Evolutionary conservation across 1,140 invertebrate genomes (phyloP).

Genomic region (Drosophila sproati): DNA sequence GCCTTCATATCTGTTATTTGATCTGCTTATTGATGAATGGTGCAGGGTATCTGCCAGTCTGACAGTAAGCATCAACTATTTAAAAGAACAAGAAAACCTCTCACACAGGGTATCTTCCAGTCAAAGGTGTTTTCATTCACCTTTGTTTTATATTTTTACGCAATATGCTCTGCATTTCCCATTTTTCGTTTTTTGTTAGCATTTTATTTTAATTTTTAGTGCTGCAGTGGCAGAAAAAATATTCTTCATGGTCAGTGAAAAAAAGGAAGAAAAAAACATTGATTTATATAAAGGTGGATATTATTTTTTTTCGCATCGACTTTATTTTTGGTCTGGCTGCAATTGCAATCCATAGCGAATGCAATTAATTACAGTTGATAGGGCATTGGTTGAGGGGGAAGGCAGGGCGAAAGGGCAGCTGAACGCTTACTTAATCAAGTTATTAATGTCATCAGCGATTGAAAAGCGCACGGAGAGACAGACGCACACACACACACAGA

Average conservation of each 20-base stretch:
- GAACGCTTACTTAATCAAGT: conserved; percentile 52
- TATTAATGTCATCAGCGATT: conserved; percentile 61
- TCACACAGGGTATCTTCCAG: no score
- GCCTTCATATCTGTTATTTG: no score
- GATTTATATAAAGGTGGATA: conserved; percentile 45
- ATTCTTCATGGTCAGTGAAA: conserved; percentile 16
- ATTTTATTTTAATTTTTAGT: conserved; percentile 50
- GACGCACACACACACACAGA: not conserved
- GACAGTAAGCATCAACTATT: no score
- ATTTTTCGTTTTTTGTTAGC: conserved; percentile 15
- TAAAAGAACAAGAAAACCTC: no score
- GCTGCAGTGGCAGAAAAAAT: conserved; percentile 67
- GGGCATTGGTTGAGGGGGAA: not conserved
- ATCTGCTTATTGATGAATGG: no score
- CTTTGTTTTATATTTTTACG: no score
- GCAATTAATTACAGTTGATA: conserved; percentile 55
- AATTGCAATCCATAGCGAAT: conserved; percentile 60
- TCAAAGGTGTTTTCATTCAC: no score
- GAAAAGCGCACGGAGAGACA: conserved; percentile 20
- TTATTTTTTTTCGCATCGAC: conserved; percentile 20
- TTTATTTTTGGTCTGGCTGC: conserved; percentile 22
- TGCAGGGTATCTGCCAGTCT: no score
- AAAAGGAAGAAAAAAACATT: conserved; percentile 21
- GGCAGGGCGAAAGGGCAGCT: not conserved
- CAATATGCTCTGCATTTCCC: not conserved